Percentiles rank a stretch among this genome's conserved stretches.
These are phyloP conservation scores for Aleiodes testaceus DNA, from an alignment of 2,888 invertebrate genomes.

Conservation along the genomic window DNA sequence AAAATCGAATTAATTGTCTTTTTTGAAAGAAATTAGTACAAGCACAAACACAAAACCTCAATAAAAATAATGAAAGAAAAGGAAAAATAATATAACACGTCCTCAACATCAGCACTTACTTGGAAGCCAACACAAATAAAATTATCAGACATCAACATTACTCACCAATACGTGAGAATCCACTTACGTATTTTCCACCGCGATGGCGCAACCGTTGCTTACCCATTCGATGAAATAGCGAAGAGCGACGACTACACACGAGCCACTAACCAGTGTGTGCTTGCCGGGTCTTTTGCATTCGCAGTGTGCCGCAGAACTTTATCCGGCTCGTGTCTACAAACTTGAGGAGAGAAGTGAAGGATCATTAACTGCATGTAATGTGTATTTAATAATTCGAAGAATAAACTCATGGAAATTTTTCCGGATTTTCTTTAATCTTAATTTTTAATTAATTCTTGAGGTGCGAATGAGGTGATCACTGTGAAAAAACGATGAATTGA, in stretches of 20 bases:
- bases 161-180: constrained; percentile 39
- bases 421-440: too few relatives aligned
- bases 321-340: constrained; percentile 46
- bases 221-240: neutral
- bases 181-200: constrained; percentile 49
- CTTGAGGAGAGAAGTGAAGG: neutral
- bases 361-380: neutral
- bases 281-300: constrained; percentile 52
- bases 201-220: constrained; percentile 29
- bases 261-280: neutral
- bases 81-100: neutral
- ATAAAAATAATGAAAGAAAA: neutral
- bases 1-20: too few relatives aligned
- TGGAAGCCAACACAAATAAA: neutral
- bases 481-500: neutral
- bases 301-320: constrained; percentile 63
- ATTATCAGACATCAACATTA: constrained; percentile 25
- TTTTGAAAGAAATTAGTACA: too few relatives aligned
- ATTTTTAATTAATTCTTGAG: neutral
- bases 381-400: neutral
- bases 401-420: neutral
- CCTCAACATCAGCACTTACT: constrained; percentile 18
- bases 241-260: neutral
- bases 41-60: too few relatives aligned
- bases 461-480: neutral